Conservation (phyloP, 1,140 invertebrate genomes). For the Drosophila grimshawi region DNA sequence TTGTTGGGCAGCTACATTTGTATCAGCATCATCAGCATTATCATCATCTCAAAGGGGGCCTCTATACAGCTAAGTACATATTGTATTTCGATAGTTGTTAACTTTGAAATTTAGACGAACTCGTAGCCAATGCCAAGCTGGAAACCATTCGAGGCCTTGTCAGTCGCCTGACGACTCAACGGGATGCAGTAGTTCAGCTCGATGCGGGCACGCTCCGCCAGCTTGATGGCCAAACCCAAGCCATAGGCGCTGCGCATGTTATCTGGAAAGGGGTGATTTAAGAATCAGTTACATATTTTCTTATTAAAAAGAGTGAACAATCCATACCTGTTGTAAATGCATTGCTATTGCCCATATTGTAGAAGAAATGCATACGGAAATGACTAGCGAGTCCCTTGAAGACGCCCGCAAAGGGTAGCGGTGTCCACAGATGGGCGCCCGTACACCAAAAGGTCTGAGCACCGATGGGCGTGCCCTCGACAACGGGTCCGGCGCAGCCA, state of each 20-base stretch:
- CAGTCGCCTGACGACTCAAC: constrained; percentile 54
- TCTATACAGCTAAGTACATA: constrained; percentile 52
- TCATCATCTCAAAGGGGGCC: constrained; percentile 9
- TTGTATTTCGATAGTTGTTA: neutral
- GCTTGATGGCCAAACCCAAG: constrained; percentile 75
- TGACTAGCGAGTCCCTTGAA: constrained; percentile 78
- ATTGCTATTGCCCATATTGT: constrained; percentile 81
- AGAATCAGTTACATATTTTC: neutral
- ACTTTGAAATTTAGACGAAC: constrained; percentile 64
- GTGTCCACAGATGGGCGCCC: constrained; percentile 79
- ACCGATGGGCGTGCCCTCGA: constrained; percentile 78
- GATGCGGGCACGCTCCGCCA: constrained; percentile 82
- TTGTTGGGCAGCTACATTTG: constrained; percentile 18
- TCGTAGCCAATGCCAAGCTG: constrained; percentile 84
- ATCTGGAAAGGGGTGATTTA: constrained; percentile 42
- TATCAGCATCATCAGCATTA: neutral
- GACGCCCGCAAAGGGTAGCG: constrained; percentile 73
- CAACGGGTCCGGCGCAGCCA: constrained; percentile 74
- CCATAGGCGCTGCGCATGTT: constrained; percentile 78
- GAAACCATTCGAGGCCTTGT: constrained; percentile 68
- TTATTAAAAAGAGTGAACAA: neutral
- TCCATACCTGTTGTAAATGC: constrained; percentile 66
- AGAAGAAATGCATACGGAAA: constrained; percentile 83
- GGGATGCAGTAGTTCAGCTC: constrained; percentile 84
- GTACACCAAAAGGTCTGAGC: constrained; percentile 80